These are phyloP conservation scores for Athalia rosae DNA, from an alignment of 2,888 invertebrate genomes.

Conservation along the genomic window DNA sequence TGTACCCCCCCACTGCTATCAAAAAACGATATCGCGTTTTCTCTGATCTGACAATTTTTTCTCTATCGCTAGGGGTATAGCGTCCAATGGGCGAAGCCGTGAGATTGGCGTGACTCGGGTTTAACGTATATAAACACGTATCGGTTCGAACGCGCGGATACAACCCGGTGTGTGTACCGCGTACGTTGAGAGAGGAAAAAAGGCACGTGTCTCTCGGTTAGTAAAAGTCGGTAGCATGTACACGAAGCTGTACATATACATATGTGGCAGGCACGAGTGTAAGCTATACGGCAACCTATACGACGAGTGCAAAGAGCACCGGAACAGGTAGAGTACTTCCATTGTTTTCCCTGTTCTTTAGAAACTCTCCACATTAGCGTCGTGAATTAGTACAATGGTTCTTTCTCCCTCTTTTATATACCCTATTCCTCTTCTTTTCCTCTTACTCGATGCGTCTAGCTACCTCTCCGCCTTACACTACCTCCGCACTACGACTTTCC, in stretches of 20 bases:
- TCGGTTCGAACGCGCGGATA: too few species aligned
- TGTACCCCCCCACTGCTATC: not conserved
- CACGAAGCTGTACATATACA: too few species aligned
- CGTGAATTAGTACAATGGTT: constrained; percentile 60
- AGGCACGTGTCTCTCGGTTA: not conserved
- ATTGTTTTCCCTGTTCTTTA: constrained; percentile 63
- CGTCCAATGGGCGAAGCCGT: constrained; percentile 19
- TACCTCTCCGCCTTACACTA: constrained; percentile 6
- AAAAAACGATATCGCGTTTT: too few species aligned
- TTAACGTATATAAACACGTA: constrained; percentile 6
- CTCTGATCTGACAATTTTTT: not conserved
- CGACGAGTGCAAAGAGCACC: constrained; percentile 43
- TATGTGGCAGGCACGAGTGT: too few species aligned
- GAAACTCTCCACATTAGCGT: constrained; percentile 61
- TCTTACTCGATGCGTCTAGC: not conserved
- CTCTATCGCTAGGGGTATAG: not conserved
- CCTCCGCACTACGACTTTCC: constrained; percentile 28
- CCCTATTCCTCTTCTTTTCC: constrained; percentile 27
- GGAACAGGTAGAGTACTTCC: constrained; percentile 51
- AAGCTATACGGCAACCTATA: too few species aligned
- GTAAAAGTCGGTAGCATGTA: not conserved
- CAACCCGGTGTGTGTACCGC: not conserved
- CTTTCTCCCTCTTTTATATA: constrained; percentile 30
- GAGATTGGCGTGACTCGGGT: constrained; percentile 23
- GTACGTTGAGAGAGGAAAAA: constrained; percentile 13